Conservation (phyloP, 2,888 invertebrate species). For the Diplolepis rosae region DNA sequence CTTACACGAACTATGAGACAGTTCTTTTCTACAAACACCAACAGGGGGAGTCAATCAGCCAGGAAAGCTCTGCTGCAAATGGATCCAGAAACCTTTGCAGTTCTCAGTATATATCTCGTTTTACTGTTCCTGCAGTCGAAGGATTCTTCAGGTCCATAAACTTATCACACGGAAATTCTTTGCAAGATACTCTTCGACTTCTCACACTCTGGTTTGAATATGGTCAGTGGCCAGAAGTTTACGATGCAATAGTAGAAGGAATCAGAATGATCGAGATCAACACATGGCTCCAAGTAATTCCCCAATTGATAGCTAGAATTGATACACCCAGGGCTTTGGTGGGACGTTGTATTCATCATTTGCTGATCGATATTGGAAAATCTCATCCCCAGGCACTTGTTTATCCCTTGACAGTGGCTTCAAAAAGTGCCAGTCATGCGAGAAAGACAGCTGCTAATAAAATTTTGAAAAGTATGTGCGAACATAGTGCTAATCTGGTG, state of each 20-base stretch:
- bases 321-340: constrained; percentile 94
- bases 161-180: constrained; percentile 91
- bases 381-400: constrained; percentile 98
- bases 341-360: constrained; percentile 91
- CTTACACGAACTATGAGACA: constrained; percentile 98
- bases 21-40: constrained; percentile 81
- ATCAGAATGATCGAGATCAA: constrained; percentile 96
- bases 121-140: constrained; percentile 94
- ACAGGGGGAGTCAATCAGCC: constrained; percentile 60
- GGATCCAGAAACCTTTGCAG: constrained; percentile 58
- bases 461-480: constrained; percentile 95
- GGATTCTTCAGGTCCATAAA: constrained; percentile 98
- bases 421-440: constrained; percentile 91
- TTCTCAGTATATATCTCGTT: constrained; percentile 81
- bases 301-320: constrained; percentile 97
- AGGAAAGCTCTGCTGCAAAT: constrained; percentile 48
- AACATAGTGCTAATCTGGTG: constrained; percentile 93
- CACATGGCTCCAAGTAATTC: constrained; percentile 99
- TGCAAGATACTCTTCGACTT: constrained; percentile 96
- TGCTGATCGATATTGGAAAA: constrained; percentile 97
- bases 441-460: constrained; percentile 94
- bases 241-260: constrained; percentile 94
- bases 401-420: constrained; percentile 97
- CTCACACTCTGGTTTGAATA: constrained; percentile 99
- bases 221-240: constrained; percentile 94